A percentile compares a stretch with the other conserved stretches of the same genome.
Conservation (phyloP, 2,797 vertebrate species). For the Chloroceryle inda region DNA sequence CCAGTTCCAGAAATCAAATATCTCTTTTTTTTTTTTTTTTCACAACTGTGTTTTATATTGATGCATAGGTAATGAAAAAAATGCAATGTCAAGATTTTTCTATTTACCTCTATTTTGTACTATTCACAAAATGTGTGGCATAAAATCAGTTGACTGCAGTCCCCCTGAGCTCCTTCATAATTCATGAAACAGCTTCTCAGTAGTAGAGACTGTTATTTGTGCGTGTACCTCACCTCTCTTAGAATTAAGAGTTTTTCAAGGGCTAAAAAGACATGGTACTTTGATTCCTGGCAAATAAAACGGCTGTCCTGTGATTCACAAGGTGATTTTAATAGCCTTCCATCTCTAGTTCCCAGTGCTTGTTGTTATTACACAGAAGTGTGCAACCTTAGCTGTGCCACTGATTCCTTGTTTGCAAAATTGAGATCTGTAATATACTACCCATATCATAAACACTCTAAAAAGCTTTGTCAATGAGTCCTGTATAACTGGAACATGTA, state of each 20-base stretch:
- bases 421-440: neutral
- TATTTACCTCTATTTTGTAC: neutral
- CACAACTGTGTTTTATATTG: neutral
- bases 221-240: neutral
- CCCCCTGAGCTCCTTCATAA: neutral
- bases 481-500: neutral
- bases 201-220: neutral
- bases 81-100: neutral
- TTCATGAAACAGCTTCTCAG: neutral
- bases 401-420: neutral
- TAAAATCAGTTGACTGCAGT: neutral
- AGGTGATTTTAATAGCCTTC: neutral
- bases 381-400: neutral
- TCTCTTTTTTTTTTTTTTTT: neutral
- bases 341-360: neutral
- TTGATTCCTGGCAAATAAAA: neutral
- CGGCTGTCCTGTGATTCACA: neutral
- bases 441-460: neutral
- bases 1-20: neutral
- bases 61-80: neutral
- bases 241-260: neutral
- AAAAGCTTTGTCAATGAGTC: neutral
- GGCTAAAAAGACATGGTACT: neutral
- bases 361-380: neutral
- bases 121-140: neutral